Percentiles rank a stretch among this genome's conserved stretches.
phyloP scores from a whole-genome alignment of 2,797 vertebrate species.

The Taeniopygia guttata region DNA sequence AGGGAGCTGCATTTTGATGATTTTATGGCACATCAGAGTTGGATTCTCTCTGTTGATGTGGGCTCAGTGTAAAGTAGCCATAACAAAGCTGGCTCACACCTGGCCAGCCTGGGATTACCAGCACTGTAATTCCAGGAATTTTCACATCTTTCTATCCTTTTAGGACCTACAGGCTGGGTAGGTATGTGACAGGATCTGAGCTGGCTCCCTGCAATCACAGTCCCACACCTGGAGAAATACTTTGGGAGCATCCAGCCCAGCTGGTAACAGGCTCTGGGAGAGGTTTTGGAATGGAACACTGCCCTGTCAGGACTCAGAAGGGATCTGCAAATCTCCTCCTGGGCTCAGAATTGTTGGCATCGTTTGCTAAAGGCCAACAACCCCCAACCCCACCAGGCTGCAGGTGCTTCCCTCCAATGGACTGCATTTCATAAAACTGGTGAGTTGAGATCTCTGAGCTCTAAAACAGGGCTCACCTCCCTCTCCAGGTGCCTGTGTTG shows the following conservation, averaged over 20 bases:
- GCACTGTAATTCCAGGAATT: not conserved
- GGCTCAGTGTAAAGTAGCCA: not conserved
- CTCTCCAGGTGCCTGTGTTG: not conserved
- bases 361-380: not conserved
- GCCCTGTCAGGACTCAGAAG: not conserved
- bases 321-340: not conserved
- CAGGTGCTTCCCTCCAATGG: not conserved
- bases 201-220: not conserved
- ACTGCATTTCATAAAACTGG: not conserved
- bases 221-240: not conserved
- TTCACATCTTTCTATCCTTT: not conserved
- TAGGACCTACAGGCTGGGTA: not conserved
- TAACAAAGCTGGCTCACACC: not conserved
- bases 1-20: not conserved
- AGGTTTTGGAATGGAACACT: not conserved
- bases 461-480: not conserved
- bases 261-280: not conserved
- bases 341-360: not conserved
- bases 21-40: accelerated
- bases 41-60: not conserved
- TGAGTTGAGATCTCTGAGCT: not conserved
- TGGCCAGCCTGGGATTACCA: not conserved
- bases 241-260: not conserved
- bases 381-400: not conserved
- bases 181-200: not conserved